Evolutionary conservation across 2,113 vertebrate genomes (phyloP).

Genomic region (Amphiprion percula): DNA sequence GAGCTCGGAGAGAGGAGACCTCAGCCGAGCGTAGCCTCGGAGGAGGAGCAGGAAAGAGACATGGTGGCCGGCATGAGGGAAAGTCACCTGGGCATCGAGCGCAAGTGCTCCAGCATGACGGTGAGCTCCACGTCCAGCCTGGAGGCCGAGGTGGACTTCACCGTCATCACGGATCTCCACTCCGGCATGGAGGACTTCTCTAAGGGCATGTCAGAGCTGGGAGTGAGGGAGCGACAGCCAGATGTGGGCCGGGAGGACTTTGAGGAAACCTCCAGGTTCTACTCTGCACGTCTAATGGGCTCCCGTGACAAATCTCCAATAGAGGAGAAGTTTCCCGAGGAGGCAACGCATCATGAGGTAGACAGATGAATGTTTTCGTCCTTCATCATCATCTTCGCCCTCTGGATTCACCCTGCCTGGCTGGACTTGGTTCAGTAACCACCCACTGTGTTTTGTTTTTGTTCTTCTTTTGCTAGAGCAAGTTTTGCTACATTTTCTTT

Average conservation of each 20-base stretch:
- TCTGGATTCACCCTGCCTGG: conserved; percentile 52
- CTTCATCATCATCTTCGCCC: conserved; percentile 39
- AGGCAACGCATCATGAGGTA: conserved; percentile 77
- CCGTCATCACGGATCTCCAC: conserved; percentile 91
- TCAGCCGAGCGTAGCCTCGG: conserved; percentile 67
- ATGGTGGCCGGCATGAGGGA: conserved; percentile 89
- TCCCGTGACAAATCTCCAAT: conserved; percentile 77
- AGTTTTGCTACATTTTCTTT: conserved; percentile 13
- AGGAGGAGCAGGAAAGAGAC: conserved; percentile 93
- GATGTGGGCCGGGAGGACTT: conserved; percentile 91
- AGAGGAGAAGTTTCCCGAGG: conserved; percentile 78
- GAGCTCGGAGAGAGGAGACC: conserved; percentile 77
- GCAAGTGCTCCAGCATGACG: conserved; percentile 96
- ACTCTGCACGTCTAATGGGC: conserved; percentile 79
- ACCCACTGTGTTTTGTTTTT: neutral
- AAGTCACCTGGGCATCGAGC: conserved; percentile 92
- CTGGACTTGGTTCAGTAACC: conserved; percentile 35
- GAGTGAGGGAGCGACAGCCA: conserved; percentile 79
- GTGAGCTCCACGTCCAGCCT: conserved; percentile 97
- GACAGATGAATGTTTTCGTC: conserved; percentile 44
- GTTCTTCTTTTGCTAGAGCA: neutral
- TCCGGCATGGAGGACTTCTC: conserved; percentile 90
- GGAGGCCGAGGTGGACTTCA: conserved; percentile 96
- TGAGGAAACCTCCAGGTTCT: conserved; percentile 82
- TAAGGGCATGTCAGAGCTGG: conserved; percentile 86